These are phyloP conservation scores for Abramis brama DNA, from an alignment of 2,113 vertebrate species.

Conservation along the genomic window DNA sequence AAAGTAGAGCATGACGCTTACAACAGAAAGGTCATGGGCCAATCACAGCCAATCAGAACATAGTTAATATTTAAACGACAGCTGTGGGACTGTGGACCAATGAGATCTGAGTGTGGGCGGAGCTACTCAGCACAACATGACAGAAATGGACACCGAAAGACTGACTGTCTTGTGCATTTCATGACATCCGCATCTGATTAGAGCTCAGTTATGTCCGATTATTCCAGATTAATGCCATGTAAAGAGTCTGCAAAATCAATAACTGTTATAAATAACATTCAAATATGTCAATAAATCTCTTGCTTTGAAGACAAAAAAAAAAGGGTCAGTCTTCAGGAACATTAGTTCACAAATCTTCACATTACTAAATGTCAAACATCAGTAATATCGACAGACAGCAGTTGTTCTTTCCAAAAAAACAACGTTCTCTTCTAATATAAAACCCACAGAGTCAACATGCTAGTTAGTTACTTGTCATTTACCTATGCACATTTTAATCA, in stretches of 20 bases:
- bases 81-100: neutral
- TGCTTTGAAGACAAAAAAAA: neutral
- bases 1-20: neutral
- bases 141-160: neutral
- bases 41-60: neutral
- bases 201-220: neutral
- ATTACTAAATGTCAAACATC: neutral
- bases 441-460: neutral
- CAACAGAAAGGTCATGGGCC: neutral
- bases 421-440: too few relatives aligned
- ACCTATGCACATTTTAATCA: neutral
- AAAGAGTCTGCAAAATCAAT: neutral
- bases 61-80: neutral
- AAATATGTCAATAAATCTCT: neutral
- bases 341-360: neutral
- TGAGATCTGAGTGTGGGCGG: neutral
- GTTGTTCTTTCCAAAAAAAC: neutral
- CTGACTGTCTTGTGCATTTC: too few relatives aligned
- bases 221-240: neutral
- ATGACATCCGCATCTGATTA: too few relatives aligned
- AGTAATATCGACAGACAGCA: neutral
- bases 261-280: neutral
- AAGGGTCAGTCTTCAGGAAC: neutral
- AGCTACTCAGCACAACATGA: neutral
- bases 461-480: neutral